phyloP scores from a whole-genome alignment of 1,140 invertebrate species.

The Drosophila equinoxialis region DNA sequence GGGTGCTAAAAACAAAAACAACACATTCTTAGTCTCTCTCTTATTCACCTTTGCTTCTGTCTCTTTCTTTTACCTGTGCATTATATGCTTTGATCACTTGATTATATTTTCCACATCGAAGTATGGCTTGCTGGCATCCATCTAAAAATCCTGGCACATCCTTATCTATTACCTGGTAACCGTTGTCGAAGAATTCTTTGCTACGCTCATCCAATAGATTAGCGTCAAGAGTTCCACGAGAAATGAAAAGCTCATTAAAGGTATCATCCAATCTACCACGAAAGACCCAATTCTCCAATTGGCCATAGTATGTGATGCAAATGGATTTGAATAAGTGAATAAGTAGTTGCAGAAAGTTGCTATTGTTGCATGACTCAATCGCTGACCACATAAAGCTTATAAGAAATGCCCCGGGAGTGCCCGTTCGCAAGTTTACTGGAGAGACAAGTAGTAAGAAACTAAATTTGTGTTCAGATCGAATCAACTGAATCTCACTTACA shows the following conservation, averaged over 20 bases:
- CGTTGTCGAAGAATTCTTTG: slow-evolving; percentile 78
- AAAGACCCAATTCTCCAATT: slow-evolving; percentile 74
- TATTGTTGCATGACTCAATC: slow-evolving; percentile 56
- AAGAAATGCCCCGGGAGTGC: slow-evolving; percentile 51
- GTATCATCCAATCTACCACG: slow-evolving; percentile 67
- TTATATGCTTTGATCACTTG: slow-evolving; percentile 69
- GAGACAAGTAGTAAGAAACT: slow-evolving; percentile 12
- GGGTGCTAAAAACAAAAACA: slow-evolving; percentile 54
- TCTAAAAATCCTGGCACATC: slow-evolving; percentile 67
- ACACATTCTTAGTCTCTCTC: not conserved
- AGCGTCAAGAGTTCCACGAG: slow-evolving; percentile 35
- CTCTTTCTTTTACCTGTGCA: slow-evolving; percentile 48
- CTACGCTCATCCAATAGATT: slow-evolving; percentile 40
- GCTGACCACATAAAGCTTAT: slow-evolving; percentile 63
- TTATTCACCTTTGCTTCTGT: not conserved
- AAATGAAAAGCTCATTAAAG: slow-evolving; percentile 72
- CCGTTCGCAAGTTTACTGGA: slow-evolving; percentile 34
- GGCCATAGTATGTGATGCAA: slow-evolving; percentile 68
- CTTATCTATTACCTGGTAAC: slow-evolving; percentile 52
- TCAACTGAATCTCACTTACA: slow-evolving; percentile 27
- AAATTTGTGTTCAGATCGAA: not conserved
- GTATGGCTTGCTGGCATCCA: slow-evolving; percentile 66
- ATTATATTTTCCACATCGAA: slow-evolving; percentile 80
- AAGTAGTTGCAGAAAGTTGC: slow-evolving; percentile 56
- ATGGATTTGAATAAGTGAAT: slow-evolving; percentile 65